Percentiles rank a stretch among this genome's conserved stretches.
phyloP scores from a whole-genome alignment of 1,140 invertebrate genomes.

The Drosophila sulfurigaster region DNA sequence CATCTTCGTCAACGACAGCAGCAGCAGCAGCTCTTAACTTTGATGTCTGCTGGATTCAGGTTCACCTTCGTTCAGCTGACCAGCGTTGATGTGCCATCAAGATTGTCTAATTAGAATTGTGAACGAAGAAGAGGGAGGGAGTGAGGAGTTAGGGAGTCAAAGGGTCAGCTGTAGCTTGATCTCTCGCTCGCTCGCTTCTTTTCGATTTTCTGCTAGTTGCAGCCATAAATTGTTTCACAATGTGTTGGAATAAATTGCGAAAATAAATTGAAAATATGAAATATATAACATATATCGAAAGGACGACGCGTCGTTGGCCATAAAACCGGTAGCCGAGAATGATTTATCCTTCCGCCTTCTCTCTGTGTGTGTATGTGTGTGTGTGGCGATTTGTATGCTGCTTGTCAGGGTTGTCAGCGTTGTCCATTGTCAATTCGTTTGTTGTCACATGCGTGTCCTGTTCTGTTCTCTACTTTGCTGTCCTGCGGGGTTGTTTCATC shows the following conservation, averaged over 20 bases:
- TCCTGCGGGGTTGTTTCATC: slow-evolving; percentile 67
- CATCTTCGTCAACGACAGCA: slow-evolving; percentile 62
- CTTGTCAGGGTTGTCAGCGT: slow-evolving; percentile 50
- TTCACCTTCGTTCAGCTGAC: background rate
- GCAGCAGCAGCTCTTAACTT: slow-evolving; percentile 32
- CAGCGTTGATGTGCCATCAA: slow-evolving; percentile 7
- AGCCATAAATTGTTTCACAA: slow-evolving; percentile 35
- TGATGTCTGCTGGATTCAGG: slow-evolving; percentile 35
- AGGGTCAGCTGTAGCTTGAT: slow-evolving; percentile 10
- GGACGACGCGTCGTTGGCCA: slow-evolving; percentile 17
- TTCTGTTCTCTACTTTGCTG: slow-evolving; percentile 25
- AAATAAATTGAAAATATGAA: slow-evolving; percentile 79
- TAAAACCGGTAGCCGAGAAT: slow-evolving; percentile 27
- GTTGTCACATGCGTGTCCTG: slow-evolving; percentile 55
- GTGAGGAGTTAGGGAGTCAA: background rate
- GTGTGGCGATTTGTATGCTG: slow-evolving; percentile 38
- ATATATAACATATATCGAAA: slow-evolving; percentile 69
- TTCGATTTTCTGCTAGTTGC: slow-evolving; percentile 6
- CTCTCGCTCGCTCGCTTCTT: slow-evolving; percentile 25
- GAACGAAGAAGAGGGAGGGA: background rate
- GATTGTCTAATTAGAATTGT: slow-evolving; percentile 32
- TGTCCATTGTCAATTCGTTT: slow-evolving; percentile 59
- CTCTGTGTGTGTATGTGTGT: slow-evolving; percentile 10
- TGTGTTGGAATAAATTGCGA: slow-evolving; percentile 59
- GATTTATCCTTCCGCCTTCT: slow-evolving; percentile 56